phyloP scores from a whole-genome alignment of 2,113 vertebrate species.

The Ivindomyrus marchei region DNA sequence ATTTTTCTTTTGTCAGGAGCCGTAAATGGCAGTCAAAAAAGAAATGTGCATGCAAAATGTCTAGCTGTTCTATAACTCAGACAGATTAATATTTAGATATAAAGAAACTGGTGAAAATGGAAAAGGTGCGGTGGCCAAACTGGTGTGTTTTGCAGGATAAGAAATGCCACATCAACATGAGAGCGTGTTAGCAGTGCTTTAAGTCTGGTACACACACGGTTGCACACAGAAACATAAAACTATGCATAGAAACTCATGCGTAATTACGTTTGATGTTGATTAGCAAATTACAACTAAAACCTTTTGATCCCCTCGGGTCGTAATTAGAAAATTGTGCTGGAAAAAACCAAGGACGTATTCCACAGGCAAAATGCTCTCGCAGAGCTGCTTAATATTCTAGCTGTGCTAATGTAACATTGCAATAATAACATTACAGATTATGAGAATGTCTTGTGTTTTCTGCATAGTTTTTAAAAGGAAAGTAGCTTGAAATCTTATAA shows the following conservation, averaged over 20 bases:
- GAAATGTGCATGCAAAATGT: conserved; percentile 31
- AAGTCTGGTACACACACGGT: background rate
- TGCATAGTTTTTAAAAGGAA: background rate
- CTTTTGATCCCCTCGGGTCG: background rate
- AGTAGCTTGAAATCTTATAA: background rate
- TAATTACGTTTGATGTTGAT: background rate
- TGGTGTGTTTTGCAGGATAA: conserved; percentile 24
- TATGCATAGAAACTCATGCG: background rate
- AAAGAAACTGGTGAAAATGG: conserved; percentile 14
- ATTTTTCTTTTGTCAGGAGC: conserved; percentile 24
- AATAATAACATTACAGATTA: background rate
- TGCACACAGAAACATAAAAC: background rate
- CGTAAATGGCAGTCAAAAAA: conserved; percentile 1
- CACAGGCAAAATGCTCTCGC: background rate
- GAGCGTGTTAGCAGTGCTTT: conserved; percentile 16
- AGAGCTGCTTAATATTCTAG: background rate
- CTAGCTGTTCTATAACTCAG: conserved; percentile 4
- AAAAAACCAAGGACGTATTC: background rate
- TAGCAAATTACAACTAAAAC: background rate
- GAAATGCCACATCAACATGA: conserved; percentile 22
- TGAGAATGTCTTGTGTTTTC: background rate
- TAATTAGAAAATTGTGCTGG: background rate
- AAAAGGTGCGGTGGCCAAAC: conserved; percentile 20
- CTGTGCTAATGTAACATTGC: background rate
- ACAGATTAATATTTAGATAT: background rate